Evolutionary conservation across 30 jellyfish, hydroid and myxozoan species (phyloP), one percentile per base, ranked within the genome.

Genomic region (Aurelia coerulea): DNA sequence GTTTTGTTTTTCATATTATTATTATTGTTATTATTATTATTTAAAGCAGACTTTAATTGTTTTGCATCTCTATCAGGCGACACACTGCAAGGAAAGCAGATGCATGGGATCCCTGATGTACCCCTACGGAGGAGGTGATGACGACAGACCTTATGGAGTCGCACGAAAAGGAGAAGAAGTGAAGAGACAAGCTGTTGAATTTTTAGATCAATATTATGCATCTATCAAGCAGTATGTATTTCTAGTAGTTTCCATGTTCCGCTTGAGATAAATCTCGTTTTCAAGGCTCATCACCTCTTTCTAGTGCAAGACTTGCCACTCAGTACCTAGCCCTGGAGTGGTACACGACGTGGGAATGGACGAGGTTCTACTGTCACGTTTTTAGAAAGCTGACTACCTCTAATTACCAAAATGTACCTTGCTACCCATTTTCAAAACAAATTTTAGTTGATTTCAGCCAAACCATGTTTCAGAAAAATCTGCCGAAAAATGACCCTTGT

Each of bases 51-150:
- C 46, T 33, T 9, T 8, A 9, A 5, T 67, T 67, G 41, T 14
- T 1, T 34, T 16, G 64, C 42, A 0, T 63, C 5, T 35, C 16
- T 65, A 0, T 58, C 37, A 87, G 96, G 90, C 75, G 31, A 73
- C 87, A 16, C 93, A 80, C 75, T 90, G 97, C 90, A 72, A 67
- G 39, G 88, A 63, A 42, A 49, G 50, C 18, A 77, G 97, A 81
- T 90, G 97, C 87, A 84, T 90, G 92, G 97, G 97, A 33, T 90
- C 97, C 34, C 74, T 90, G 32, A 73, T 90, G 88, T 82, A 75
- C 52, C 97, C 97, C 14, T 85, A 80, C 59, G 98, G 98, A 31
- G 98, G 98, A 33, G 91, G 79, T 16, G 96, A 77, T 3, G 71
- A n/a, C 80, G 80, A 76, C 14, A 69, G 88, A 52, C 91, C 94